A percentile compares a stretch with the other conserved stretches of the same genome.
These are phyloP conservation scores for Zonitis immaculata DNA, from an alignment of 2,888 invertebrate genomes.

Conservation along the genomic window DNA sequence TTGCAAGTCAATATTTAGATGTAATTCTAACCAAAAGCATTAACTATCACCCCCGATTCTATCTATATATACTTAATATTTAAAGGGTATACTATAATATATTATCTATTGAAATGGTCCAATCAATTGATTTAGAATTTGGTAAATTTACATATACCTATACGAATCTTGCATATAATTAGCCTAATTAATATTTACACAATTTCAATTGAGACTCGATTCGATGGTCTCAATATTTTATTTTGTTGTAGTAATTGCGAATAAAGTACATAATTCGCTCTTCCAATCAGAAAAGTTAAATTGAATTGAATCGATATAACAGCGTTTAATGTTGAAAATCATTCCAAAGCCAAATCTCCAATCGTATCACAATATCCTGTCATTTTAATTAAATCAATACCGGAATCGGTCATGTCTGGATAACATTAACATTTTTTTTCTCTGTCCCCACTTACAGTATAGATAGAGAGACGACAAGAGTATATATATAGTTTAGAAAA, in stretches of 20 bases:
- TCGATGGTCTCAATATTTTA: too few relatives aligned
- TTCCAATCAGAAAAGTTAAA: conserved; percentile 13
- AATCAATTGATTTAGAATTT: too few relatives aligned
- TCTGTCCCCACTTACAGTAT: conserved; percentile 17
- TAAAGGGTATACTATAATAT: too few relatives aligned
- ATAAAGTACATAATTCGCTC: too few relatives aligned
- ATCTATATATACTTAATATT: too few relatives aligned
- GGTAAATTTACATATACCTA: conserved; percentile 8
- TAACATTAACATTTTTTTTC: conserved; percentile 30
- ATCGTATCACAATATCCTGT: conserved; percentile 22
- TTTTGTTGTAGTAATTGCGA: too few relatives aligned
- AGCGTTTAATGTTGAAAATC: conserved; percentile 4
- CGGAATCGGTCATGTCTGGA: conserved; percentile 29
- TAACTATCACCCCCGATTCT: conserved; percentile 21
- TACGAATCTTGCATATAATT: conserved; percentile 7
- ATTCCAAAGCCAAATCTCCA: conserved; percentile 1
- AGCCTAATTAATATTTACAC: conserved; percentile 3
- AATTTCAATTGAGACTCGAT: neutral
- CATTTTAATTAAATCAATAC: conserved; percentile 33
- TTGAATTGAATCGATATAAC: conserved; percentile 8
- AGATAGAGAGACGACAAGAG: conserved; percentile 1
- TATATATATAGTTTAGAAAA: neutral
- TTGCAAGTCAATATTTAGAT: conserved; percentile 48
- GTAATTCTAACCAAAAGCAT: conserved; percentile 39
- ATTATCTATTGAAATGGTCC: too few relatives aligned